Evolutionary conservation across 2,113 vertebrate genomes (phyloP).

Genomic region (Lipotes vexillifer): DNA sequence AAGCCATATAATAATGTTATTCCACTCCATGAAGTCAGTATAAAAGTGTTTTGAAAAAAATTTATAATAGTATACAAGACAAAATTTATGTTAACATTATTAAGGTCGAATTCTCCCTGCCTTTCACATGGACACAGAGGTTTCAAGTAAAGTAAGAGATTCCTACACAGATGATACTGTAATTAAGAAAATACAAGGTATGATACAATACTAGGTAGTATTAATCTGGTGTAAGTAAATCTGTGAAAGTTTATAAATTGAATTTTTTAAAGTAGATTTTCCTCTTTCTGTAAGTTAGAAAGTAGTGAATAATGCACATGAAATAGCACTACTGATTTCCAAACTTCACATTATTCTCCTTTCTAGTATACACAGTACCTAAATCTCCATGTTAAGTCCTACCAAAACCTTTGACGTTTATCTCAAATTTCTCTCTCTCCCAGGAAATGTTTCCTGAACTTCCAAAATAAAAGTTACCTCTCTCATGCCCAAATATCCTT

Average conservation of each 20-base stretch:
- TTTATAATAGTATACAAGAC: background rate
- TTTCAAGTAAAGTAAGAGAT: background rate
- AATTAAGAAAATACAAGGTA: background rate
- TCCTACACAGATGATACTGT: background rate
- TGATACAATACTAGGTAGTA: background rate
- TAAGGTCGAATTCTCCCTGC: background rate
- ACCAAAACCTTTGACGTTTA: background rate
- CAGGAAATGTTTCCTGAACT: background rate
- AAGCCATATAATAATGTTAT: background rate
- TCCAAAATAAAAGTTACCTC: background rate
- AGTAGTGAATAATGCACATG: background rate
- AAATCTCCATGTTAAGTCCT: background rate
- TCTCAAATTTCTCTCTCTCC: background rate
- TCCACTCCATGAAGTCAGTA: background rate
- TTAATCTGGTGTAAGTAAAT: background rate
- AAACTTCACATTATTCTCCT: background rate
- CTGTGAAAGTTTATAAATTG: background rate
- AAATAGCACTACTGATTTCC: background rate
- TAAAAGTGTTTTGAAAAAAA: background rate
- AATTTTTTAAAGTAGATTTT: background rate
- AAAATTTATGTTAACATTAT: background rate
- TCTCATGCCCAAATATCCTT: background rate
- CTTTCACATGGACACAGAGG: background rate
- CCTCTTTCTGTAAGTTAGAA: background rate
- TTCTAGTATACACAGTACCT: background rate